Evolutionary conservation across 2,113 vertebrate genomes (phyloP).

Genomic region (Arvicanthis niloticus): DNA sequence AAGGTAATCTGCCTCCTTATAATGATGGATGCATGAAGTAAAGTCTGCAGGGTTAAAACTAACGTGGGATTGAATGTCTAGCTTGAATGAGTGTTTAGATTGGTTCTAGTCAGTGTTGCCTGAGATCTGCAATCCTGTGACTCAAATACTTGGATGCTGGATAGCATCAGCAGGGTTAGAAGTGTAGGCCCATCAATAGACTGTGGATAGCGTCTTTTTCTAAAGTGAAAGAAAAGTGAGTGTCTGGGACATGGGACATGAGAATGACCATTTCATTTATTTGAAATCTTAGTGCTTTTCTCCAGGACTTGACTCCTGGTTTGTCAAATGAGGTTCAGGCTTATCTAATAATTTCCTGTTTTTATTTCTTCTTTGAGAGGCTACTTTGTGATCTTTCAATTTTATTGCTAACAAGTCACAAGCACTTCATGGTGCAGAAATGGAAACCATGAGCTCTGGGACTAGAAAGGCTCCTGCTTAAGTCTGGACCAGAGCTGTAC

Average conservation of each 20-base stretch:
- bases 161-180: not conserved
- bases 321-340: not conserved
- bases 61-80: not conserved
- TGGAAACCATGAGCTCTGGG: not conserved
- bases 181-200: not conserved
- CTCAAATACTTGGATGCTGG: not conserved
- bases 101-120: not conserved
- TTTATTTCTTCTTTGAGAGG: not conserved
- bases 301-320: not conserved
- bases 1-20: not conserved
- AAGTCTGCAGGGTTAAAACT: not conserved
- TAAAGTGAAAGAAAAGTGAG: not conserved
- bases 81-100: not conserved
- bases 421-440: not conserved
- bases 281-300: not conserved
- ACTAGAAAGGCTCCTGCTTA: not conserved
- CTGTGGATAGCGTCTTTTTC: no score
- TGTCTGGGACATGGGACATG: not conserved
- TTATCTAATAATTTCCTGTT: not conserved
- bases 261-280: not conserved
- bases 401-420: not conserved
- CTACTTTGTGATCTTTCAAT: not conserved
- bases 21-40: not conserved
- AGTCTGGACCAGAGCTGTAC: not conserved
- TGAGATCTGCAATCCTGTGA: not conserved